phyloP scores from a whole-genome alignment of 2,113 vertebrate genomes.

The Myrmecobius fasciatus region DNA sequence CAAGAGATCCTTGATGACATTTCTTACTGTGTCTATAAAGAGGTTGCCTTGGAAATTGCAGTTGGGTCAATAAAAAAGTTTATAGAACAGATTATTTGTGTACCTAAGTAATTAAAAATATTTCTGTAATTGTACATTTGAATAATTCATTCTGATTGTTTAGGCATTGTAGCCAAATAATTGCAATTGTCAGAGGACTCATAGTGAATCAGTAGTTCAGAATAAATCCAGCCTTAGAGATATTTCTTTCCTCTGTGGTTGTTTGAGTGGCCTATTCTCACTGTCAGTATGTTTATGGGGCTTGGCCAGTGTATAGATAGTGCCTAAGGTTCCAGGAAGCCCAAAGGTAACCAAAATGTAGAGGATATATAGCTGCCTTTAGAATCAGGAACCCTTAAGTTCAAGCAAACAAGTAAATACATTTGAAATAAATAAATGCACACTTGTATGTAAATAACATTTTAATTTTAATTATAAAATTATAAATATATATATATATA shows the following conservation, averaged over 20 bases:
- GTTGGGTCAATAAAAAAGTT: background rate
- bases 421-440: background rate
- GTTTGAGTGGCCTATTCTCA: background rate
- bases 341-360: background rate
- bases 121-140: slow-evolving; percentile 21
- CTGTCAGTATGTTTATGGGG: background rate
- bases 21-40: background rate
- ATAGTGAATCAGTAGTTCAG: background rate
- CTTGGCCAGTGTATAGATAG: background rate
- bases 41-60: background rate
- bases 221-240: slow-evolving; percentile 21
- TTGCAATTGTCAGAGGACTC: background rate
- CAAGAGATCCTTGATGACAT: background rate
- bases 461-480: background rate
- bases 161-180: background rate
- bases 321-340: background rate
- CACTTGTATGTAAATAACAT: background rate
- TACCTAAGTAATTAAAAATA: background rate
- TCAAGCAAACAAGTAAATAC: background rate
- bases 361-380: too few species aligned
- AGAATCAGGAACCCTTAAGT: too few species aligned
- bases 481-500: background rate
- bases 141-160: slow-evolving; percentile 41
- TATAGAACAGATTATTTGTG: background rate
- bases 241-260: background rate